A percentile compares a stretch with the other conserved stretches of the same genome.
Evolutionary conservation across 64 coral and sea anemone genomes (phyloP).

Genomic region (Actinia equina): DNA sequence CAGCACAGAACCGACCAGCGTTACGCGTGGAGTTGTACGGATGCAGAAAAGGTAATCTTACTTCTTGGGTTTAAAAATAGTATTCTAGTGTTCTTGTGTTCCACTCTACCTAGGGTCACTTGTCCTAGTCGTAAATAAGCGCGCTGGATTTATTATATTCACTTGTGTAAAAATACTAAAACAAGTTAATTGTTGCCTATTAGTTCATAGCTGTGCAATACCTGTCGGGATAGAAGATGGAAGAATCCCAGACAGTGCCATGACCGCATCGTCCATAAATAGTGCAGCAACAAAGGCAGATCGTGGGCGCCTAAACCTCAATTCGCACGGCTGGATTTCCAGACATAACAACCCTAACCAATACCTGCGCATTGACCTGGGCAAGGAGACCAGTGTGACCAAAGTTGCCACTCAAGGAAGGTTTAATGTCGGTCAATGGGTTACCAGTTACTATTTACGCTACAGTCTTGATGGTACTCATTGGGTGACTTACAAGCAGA

Average conservation of each 20-base stretch:
- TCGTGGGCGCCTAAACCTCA: not conserved
- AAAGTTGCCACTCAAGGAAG: constrained; percentile 12
- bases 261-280: not conserved
- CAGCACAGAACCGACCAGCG: not conserved
- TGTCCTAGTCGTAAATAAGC: too few species aligned
- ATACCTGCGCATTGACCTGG: not conserved
- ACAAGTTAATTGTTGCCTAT: not conserved
- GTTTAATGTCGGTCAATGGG: not conserved
- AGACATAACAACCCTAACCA: not conserved
- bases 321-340: not conserved
- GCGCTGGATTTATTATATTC: too few species aligned
- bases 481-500: constrained; percentile 9
- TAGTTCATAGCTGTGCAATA: constrained; percentile 15
- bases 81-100: too few species aligned
- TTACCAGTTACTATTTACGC: not conserved
- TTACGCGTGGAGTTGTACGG: constrained; percentile 38
- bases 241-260: constrained; percentile 1
- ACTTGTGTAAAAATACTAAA: too few species aligned
- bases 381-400: not conserved
- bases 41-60: constrained; percentile 26
- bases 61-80: not conserved
- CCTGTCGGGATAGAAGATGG: constrained; percentile 12
- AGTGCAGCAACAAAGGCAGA: not conserved
- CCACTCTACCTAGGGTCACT: too few species aligned
- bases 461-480: constrained; percentile 5